Conservation (phyloP, 2,797 vertebrate genomes). For the Pangasius mekongensis region DNA sequence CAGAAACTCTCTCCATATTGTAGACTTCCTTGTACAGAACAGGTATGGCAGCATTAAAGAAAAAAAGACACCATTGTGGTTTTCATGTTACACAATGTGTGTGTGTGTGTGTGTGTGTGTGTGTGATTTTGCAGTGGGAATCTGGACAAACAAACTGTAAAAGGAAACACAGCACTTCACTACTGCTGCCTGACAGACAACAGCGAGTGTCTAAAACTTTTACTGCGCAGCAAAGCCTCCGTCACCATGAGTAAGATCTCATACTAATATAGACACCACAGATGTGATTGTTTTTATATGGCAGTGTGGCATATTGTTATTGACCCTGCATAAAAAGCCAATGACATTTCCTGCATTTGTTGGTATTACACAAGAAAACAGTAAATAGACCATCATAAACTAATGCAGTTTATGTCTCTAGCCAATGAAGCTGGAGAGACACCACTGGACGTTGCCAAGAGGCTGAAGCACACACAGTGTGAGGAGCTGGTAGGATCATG, state of each 20-base stretch:
- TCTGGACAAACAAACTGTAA: constrained; percentile 89
- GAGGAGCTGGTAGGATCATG: constrained; percentile 87
- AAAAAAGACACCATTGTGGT: neutral
- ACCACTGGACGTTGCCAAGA: constrained; percentile 86
- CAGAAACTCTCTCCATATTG: constrained; percentile 94
- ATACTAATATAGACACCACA: neutral
- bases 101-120: constrained; percentile 27
- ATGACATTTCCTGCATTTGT: neutral
- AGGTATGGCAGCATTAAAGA: constrained; percentile 75
- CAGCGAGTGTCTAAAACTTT: constrained; percentile 93
- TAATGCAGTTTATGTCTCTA: constrained; percentile 57
- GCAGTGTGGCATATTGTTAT: neutral
- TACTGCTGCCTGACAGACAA: constrained; percentile 96
- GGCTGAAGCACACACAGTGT: constrained; percentile 86
- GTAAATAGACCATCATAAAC: neutral
- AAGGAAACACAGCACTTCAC: constrained; percentile 91
- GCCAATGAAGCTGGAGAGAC: constrained; percentile 93
- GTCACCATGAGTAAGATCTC: constrained; percentile 84
- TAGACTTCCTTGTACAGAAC: constrained; percentile 96
- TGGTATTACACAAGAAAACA: neutral
- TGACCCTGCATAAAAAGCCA: neutral
- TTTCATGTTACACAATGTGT: neutral
- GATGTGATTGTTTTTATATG: neutral
- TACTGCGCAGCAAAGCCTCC: constrained; percentile 90
- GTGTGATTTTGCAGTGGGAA: constrained; percentile 76